Percentiles rank a stretch among this genome's conserved stretches.
These are phyloP conservation scores for Acrossocheilus fasciatus DNA, from an alignment of 2,797 vertebrate genomes.

Conservation along the genomic window DNA sequence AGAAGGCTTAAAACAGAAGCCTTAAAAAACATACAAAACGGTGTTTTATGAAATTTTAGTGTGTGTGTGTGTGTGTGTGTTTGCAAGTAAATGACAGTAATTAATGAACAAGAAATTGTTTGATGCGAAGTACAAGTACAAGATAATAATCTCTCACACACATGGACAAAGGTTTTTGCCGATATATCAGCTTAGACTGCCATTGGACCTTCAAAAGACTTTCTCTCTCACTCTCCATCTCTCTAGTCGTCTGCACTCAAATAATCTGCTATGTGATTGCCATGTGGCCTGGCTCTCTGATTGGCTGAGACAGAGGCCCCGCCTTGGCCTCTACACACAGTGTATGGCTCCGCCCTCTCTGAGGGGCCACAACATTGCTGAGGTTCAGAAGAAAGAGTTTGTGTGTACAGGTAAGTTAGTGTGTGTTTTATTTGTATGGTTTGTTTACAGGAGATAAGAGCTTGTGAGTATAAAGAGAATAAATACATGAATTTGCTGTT, in stretches of 20 bases:
- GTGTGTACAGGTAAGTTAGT: slow-evolving; percentile 88
- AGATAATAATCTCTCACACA: slow-evolving; percentile 24
- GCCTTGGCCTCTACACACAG: slow-evolving; percentile 96
- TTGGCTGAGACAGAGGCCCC: slow-evolving; percentile 95
- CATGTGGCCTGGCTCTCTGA: slow-evolving; percentile 97
- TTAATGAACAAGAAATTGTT: slow-evolving; percentile 2
- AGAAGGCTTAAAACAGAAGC: too few relatives aligned
- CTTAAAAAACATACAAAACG: too few relatives aligned
- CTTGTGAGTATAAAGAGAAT: slow-evolving; percentile 36
- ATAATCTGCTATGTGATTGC: slow-evolving; percentile 97
- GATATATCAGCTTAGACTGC: neutral
- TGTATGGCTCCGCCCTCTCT: slow-evolving; percentile 93
- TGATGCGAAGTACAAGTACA: slow-evolving; percentile 8
- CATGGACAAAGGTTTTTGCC: neutral
- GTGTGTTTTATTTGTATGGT: neutral
- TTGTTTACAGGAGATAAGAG: slow-evolving; percentile 48
- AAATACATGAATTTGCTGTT: slow-evolving; percentile 44
- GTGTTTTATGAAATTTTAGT: too few relatives aligned
- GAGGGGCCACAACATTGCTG: slow-evolving; percentile 94
- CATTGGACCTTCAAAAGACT: neutral
- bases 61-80: too few relatives aligned
- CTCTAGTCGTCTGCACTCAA: slow-evolving; percentile 93
- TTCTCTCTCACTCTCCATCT: slow-evolving; percentile 27
- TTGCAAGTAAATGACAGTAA: slow-evolving; percentile 1
- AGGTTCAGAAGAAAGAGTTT: slow-evolving; percentile 97